Evolutionary conservation across 2,113 vertebrate genomes (phyloP).

Genomic region (Scatophagus argus): DNA sequence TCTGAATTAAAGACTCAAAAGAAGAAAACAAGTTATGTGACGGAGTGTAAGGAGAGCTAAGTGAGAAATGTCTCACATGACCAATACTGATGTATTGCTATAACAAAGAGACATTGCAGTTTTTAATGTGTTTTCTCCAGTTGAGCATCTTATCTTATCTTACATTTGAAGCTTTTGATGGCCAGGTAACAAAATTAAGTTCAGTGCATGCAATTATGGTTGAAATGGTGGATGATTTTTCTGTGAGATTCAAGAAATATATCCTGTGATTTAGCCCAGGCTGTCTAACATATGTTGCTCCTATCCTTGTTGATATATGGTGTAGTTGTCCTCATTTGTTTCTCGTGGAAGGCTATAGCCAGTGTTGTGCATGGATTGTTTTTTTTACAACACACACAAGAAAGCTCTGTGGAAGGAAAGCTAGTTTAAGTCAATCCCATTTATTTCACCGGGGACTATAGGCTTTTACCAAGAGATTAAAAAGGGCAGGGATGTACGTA

Average conservation of each 20-base stretch:
- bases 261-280: slow-evolving; percentile 16
- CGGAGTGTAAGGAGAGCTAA: neutral
- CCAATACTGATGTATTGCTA: neutral
- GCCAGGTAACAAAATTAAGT: neutral
- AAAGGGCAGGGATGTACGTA: slow-evolving; percentile 23
- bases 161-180: slow-evolving; percentile 5
- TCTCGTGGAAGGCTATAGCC: slow-evolving; percentile 4
- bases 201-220: no score
- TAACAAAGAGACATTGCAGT: neutral
- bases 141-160: neutral
- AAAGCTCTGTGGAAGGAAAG: slow-evolving; percentile 27
- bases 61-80: neutral
- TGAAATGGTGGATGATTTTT: no score
- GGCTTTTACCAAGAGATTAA: slow-evolving; percentile 44
- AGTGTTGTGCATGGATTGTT: neutral
- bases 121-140: neutral
- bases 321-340: slow-evolving; percentile 34
- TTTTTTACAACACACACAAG: slow-evolving; percentile 8
- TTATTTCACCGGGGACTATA: slow-evolving; percentile 45
- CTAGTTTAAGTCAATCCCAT: slow-evolving; percentile 50
- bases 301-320: slow-evolving; percentile 22
- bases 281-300: slow-evolving; percentile 6
- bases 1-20: no score
- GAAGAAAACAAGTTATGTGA: neutral
- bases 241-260: slow-evolving; percentile 8